Conservation (phyloP, 1,140 invertebrate genomes). For the Campoletis sonorensis region DNA sequence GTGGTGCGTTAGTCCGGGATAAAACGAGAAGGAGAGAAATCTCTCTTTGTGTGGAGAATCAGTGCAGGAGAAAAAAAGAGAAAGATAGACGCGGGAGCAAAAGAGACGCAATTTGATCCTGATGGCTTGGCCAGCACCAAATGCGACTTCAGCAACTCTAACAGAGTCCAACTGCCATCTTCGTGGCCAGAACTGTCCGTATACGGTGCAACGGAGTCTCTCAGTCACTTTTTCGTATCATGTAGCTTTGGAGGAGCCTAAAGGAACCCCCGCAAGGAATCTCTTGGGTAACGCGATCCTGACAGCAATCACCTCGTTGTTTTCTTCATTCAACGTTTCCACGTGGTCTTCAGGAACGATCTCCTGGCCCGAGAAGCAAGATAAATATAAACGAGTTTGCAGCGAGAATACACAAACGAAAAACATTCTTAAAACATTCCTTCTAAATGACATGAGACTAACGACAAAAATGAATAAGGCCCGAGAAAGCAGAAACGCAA, state of each 20-base stretch:
- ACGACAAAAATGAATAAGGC: too few relatives aligned
- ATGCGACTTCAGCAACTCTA: neutral
- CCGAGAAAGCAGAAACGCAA: too few relatives aligned
- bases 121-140: neutral
- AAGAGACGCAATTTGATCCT: constrained; percentile 32
- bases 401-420: too few relatives aligned
- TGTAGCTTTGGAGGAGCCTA: neutral
- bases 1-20: constrained; percentile 5
- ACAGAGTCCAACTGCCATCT: constrained; percentile 4
- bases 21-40: neutral
- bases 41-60: neutral
- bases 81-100: constrained; percentile 25
- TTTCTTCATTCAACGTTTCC: constrained; percentile 2
- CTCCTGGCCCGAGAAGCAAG: neutral
- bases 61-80: neutral
- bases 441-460: too few relatives aligned
- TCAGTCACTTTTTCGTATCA: constrained; percentile 2
- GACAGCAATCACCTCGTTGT: constrained; percentile 8
- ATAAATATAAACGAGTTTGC: neutral
- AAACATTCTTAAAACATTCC: too few relatives aligned
- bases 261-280: constrained; percentile 20
- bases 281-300: constrained; percentile 27
- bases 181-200: constrained; percentile 14
- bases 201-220: constrained; percentile 10
- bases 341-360: neutral